A percentile compares a stretch with the other conserved stretches of the same genome.
These are phyloP conservation scores for Zootoca vivipara DNA, from an alignment of 2,113 vertebrate genomes.

Conservation along the genomic window DNA sequence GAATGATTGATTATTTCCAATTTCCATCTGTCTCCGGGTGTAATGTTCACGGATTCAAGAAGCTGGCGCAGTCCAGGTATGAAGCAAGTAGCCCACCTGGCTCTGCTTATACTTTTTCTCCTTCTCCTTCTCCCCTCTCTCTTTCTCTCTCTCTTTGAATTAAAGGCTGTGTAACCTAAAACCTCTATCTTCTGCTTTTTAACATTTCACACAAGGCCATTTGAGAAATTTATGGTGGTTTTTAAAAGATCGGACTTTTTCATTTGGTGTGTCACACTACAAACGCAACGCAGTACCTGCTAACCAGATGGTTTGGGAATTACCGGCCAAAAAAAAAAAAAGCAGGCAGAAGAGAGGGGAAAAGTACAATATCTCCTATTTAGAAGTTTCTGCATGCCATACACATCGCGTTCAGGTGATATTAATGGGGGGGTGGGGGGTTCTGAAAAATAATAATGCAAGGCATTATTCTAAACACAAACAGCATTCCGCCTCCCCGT, in stretches of 20 bases:
- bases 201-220: slow-evolving; percentile 77
- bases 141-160: slow-evolving; percentile 58
- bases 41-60: slow-evolving; percentile 76
- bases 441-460: slow-evolving; percentile 75
- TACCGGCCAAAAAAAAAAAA: slow-evolving; percentile 54
- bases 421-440: slow-evolving; percentile 75
- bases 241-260: slow-evolving; percentile 80
- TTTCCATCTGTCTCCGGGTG: slow-evolving; percentile 68
- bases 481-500: slow-evolving; percentile 63
- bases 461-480: slow-evolving; percentile 76
- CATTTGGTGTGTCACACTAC: slow-evolving; percentile 72
- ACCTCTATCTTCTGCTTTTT: slow-evolving; percentile 79
- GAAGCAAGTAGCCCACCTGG: slow-evolving; percentile 75
- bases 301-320: slow-evolving; percentile 76
- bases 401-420: slow-evolving; percentile 73
- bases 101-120: slow-evolving; percentile 68
- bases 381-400: slow-evolving; percentile 69
- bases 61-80: slow-evolving; percentile 54
- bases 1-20: slow-evolving; percentile 75
- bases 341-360: neutral
- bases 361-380: slow-evolving; percentile 74
- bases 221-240: slow-evolving; percentile 78
- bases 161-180: slow-evolving; percentile 74
- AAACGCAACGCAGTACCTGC: slow-evolving; percentile 78
- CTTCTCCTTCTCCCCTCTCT: slow-evolving; percentile 32